Conservation (phyloP, 2,888 invertebrate genomes). For the Drosophila pegasa region DNA sequence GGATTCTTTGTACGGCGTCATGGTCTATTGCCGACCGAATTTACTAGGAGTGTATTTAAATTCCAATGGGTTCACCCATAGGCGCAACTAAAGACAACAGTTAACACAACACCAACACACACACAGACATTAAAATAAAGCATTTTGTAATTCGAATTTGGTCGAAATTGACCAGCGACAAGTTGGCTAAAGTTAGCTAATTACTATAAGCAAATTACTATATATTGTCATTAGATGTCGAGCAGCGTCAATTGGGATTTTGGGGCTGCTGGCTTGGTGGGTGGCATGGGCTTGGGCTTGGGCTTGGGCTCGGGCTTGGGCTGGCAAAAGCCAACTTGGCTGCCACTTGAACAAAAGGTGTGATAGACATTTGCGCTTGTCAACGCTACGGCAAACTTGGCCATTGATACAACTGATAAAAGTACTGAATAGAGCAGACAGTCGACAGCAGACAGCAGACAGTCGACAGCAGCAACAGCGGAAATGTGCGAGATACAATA, state of each 20-base stretch:
- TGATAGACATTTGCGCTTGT: slow-evolving; percentile 62
- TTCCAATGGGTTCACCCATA: slow-evolving; percentile 30
- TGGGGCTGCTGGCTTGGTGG: neutral
- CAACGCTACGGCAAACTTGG: slow-evolving; percentile 60
- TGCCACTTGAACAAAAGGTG: slow-evolving; percentile 45
- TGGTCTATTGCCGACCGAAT: slow-evolving; percentile 74
- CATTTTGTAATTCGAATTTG: neutral
- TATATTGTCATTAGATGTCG: neutral
- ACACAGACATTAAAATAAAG: neutral
- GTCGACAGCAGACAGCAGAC: neutral
- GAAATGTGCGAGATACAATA: slow-evolving; percentile 70
- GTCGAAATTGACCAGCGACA: neutral
- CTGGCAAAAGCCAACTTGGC: slow-evolving; percentile 31
- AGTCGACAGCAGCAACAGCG: slow-evolving; percentile 46
- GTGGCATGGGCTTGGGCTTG: slow-evolving; percentile 8
- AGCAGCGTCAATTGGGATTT: neutral
- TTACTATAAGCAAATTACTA: too few relatives aligned
- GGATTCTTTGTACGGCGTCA: slow-evolving; percentile 66
- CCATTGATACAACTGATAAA: slow-evolving; percentile 73
- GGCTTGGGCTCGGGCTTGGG: neutral
- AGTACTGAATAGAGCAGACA: slow-evolving; percentile 29
- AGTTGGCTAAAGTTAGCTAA: neutral
- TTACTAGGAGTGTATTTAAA: slow-evolving; percentile 54
- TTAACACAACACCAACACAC: slow-evolving; percentile 9
- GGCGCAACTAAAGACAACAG: slow-evolving; percentile 9